These are phyloP conservation scores for Amphilophus citrinellus DNA, from an alignment of 2,113 vertebrate genomes.

Conservation along the genomic window DNA sequence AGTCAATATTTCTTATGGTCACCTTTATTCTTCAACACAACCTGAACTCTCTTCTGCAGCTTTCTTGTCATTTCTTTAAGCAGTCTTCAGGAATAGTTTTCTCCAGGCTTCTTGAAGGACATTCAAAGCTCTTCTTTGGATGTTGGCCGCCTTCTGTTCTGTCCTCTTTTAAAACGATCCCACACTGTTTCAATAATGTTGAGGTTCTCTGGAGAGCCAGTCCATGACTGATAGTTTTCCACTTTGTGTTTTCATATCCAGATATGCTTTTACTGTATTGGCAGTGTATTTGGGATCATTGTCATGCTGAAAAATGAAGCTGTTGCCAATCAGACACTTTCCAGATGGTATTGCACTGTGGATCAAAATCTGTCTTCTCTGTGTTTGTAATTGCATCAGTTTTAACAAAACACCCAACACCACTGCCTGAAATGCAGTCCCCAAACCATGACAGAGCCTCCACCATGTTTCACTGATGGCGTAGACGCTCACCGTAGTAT, in stretches of 20 bases:
- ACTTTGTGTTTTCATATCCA: not conserved
- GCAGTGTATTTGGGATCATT: not conserved
- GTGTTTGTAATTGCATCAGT: not conserved
- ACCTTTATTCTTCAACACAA: not conserved
- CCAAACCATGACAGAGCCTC: not conserved
- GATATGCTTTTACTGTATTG: conserved; percentile 1
- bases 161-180: not conserved
- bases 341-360: too few species aligned
- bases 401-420: not conserved
- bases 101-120: not conserved
- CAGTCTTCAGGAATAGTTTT: not conserved
- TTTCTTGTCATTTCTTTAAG: not conserved
- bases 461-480: not conserved
- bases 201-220: not conserved
- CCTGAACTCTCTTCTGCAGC: not conserved
- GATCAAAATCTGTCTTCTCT: too few species aligned
- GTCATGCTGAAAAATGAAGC: not conserved
- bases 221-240: not conserved
- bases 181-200: not conserved
- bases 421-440: too few species aligned
- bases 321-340: not conserved
- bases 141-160: too few species aligned
- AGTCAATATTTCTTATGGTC: not conserved
- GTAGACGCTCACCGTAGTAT: not conserved
- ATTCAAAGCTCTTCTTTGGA: not conserved